phyloP scores from a whole-genome alignment of 2,113 vertebrate species.

The Chionis minor region DNA sequence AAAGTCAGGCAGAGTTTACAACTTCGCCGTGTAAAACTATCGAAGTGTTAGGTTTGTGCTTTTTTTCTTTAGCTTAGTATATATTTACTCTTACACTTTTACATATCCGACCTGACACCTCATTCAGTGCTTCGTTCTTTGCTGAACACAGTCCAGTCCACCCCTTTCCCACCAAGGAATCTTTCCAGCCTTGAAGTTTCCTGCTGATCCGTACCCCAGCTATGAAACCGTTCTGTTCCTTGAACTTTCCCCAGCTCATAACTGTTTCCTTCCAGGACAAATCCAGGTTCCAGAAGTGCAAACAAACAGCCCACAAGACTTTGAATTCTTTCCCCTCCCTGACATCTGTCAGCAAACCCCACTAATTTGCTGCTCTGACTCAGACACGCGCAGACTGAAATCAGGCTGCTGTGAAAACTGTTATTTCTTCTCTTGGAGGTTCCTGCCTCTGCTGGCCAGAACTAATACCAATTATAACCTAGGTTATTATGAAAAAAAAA shows the following conservation, averaged over 20 bases:
- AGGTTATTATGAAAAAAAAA: not conserved
- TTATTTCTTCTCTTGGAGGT: not conserved
- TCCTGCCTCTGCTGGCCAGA: not conserved
- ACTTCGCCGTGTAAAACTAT: not conserved
- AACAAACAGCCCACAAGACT: not conserved
- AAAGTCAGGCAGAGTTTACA: not conserved
- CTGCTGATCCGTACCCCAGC: not conserved
- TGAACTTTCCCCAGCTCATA: not conserved
- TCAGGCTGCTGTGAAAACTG: not conserved
- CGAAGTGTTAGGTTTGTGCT: not conserved
- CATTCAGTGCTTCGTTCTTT: not conserved
- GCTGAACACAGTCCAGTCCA: not conserved
- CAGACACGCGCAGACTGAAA: not conserved
- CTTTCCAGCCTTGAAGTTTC: not conserved
- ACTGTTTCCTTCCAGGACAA: slow-evolving; percentile 19
- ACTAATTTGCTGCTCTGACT: not conserved
- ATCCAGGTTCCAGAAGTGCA: slow-evolving; percentile 18
- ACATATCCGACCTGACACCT: not conserved
- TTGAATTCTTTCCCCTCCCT: not conserved
- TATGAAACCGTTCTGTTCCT: slow-evolving; percentile 8
- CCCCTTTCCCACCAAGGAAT: not conserved
- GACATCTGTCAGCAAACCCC: not conserved
- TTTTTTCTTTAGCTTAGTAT: not conserved
- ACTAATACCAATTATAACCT: not conserved
- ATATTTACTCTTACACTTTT: not conserved